A percentile compares a stretch with the other conserved stretches of the same genome.
Conservation (phyloP, 2,888 invertebrate species). For the Diabrotica balteata region DNA sequence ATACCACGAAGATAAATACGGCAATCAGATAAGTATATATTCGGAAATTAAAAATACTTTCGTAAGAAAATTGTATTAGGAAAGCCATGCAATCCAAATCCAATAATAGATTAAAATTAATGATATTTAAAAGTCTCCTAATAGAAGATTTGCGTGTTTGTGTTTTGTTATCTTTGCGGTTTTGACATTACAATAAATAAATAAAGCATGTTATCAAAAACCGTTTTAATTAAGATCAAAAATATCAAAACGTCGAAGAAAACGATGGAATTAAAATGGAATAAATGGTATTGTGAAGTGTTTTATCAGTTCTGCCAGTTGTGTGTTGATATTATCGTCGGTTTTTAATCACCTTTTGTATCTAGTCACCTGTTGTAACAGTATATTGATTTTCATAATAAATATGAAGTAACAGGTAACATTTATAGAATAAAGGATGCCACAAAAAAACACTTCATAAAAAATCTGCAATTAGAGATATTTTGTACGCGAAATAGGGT, state of each 20-base stretch:
- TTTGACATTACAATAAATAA: conserved; percentile 4
- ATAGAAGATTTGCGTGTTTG: conserved; percentile 24
- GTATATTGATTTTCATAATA: neutral
- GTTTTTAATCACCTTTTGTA: neutral
- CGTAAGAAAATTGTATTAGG: neutral
- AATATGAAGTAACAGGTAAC: no score
- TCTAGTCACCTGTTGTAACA: neutral
- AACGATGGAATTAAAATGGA: no score
- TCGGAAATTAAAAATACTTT: neutral
- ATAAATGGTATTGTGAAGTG: no score
- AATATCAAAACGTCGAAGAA: no score
- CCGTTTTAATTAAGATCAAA: no score
- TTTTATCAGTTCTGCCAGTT: no score
- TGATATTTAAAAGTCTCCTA: conserved; percentile 21
- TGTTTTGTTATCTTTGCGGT: conserved; percentile 6
- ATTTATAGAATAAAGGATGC: no score
- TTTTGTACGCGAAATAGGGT: no score
- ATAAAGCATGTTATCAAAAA: neutral
- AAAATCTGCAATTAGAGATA: no score
- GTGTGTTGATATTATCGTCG: neutral
- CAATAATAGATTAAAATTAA: conserved; percentile 25
- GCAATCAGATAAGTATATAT: no score
- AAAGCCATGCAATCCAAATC: conserved; percentile 17
- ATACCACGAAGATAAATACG: no score
- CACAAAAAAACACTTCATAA: no score